phyloP scores from a whole-genome alignment of 2,797 vertebrate species.

The Manis javanica region DNA sequence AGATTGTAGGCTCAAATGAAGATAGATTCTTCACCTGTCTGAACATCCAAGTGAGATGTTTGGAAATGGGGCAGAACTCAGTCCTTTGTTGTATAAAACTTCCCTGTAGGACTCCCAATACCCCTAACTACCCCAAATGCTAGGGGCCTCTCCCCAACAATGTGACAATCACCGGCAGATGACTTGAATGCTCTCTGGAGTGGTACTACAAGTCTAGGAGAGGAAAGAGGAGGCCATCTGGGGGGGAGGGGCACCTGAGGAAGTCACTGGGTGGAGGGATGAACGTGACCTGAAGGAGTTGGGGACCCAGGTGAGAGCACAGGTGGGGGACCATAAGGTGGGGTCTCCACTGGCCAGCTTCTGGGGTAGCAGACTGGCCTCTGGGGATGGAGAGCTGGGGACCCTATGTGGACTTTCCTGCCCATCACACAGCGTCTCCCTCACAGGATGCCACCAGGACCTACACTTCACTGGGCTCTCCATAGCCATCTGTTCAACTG shows the following conservation, averaged over 20 bases:
- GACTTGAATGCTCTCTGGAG: not conserved
- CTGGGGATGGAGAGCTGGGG: not conserved
- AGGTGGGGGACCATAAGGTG: not conserved
- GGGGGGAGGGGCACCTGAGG: not conserved
- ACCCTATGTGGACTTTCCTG: not conserved
- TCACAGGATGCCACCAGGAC: not conserved
- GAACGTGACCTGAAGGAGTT: not conserved
- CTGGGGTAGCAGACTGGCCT: not conserved
- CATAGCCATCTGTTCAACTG: not conserved
- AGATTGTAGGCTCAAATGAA: not conserved
- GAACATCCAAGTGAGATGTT: not conserved
- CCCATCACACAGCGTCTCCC: not conserved
- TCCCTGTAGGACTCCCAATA: not conserved
- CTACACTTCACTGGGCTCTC: not conserved
- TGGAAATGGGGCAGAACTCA: not conserved
- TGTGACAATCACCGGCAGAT: not conserved
- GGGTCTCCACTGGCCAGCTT: not conserved
- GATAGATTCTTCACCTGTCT: not conserved
- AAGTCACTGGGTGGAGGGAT: not conserved
- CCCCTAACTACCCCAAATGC: not conserved
- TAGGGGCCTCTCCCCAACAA: not conserved
- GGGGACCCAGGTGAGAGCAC: not conserved
- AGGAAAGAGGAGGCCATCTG: not conserved
- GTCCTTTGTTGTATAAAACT: not conserved
- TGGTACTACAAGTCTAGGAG: not conserved